Evolutionary conservation across 2,888 invertebrate species (phyloP), one percentile per base, ranked within the genome.

Genomic region (Diarsia dahlii): DNA sequence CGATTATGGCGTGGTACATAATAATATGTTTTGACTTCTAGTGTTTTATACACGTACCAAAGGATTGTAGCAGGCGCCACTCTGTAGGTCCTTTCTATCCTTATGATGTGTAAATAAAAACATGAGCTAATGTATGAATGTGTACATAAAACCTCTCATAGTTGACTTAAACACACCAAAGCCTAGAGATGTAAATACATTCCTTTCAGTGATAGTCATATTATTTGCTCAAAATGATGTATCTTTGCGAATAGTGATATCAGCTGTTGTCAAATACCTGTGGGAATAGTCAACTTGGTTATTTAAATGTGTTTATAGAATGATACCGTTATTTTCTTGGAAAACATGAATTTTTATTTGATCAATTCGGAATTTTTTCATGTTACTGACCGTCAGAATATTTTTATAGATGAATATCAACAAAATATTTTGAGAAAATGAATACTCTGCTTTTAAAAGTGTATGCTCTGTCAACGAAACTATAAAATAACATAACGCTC

Each of bases 221-320:
- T 75, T 39, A 39, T 80, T 48, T 39, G 12, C 15, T 23, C 20
- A 48, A 20, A 66, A 54, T 34, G 4, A 18, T 15, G 15, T 28
- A 63, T 18, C 9, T 70, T 63, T 63, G 28, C 34, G 54, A 60
- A 60, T 52, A 48, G 23, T 10, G 28, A 28, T 46, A 54, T 52
- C 8, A 39, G 39, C 54, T 20, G 12, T 48, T 81, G 74, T 75
- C 39, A 70, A 39, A 66, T 58, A 58, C 56, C 52, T 48, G 39
- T 77, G 78, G 50, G 70, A 71, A 80, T 46, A 13, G 52, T 64
- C 58, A 67, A 67, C 71, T 66, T 13, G 66, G 39, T 76, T 18
- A 39, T 15, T 20, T 45, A 63, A 1, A 60, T n/a, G n/a, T 70
- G 54, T 69, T 45, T 70, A 58, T 82, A 46, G 18, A 34, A 56